Conservation (phyloP, 1,140 invertebrate genomes). For the Drosophila bipectinata region DNA sequence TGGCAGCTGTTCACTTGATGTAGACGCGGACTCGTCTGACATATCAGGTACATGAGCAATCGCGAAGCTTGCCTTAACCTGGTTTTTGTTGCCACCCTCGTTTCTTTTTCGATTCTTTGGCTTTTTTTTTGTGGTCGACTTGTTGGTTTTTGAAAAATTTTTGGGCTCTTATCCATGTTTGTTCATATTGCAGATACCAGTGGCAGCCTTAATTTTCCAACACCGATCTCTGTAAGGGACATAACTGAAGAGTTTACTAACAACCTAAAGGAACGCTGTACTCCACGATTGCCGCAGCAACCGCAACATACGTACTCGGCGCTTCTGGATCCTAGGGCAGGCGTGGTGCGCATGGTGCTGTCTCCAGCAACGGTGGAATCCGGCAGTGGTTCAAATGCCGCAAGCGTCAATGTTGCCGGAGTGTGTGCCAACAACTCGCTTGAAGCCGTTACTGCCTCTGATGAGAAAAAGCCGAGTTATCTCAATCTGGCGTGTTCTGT, state of each 20-base stretch:
- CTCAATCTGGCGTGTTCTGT: conserved; percentile 94
- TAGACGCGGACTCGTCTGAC: conserved; percentile 90
- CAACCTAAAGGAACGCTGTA: conserved; percentile 84
- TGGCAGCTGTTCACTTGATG: conserved; percentile 92
- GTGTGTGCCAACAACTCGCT: neutral
- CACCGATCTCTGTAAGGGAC: conserved; percentile 86
- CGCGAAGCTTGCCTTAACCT: neutral
- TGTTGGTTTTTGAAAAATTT: conserved; percentile 5
- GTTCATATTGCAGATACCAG: conserved; percentile 71
- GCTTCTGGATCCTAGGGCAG: conserved; percentile 50
- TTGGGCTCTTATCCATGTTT: conserved; percentile 5
- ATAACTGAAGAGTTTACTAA: conserved; percentile 86
- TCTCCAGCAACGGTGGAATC: conserved; percentile 37
- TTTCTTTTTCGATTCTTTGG: conserved; percentile 33
- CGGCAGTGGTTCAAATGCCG: conserved; percentile 13
- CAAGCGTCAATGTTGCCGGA: conserved; percentile 5
- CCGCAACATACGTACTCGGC: conserved; percentile 34
- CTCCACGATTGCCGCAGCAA: conserved; percentile 54
- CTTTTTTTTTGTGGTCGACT: conserved; percentile 26
- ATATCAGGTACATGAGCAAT: conserved; percentile 88
- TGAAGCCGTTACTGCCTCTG: conserved; percentile 4
- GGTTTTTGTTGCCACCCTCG: conserved; percentile 15
- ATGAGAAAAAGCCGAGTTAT: conserved; percentile 89
- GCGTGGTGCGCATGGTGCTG: conserved; percentile 69
- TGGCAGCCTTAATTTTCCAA: conserved; percentile 85